Evolutionary conservation across 2,888 invertebrate genomes (phyloP).

Genomic region (Reticulitermes lucifugus): DNA sequence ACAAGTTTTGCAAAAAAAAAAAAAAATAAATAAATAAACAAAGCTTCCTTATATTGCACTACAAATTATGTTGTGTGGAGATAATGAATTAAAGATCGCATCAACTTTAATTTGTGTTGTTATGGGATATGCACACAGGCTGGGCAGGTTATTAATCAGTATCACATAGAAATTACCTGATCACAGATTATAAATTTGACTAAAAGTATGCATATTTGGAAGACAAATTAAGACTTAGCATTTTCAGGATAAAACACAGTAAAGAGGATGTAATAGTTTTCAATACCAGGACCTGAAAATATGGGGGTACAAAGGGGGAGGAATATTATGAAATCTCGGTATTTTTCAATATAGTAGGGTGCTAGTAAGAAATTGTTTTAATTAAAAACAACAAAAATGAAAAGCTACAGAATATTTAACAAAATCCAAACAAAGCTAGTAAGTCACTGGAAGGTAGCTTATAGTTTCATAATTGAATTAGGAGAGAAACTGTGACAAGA

Average conservation of each 20-base stretch:
- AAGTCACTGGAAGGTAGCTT: conserved; percentile 42
- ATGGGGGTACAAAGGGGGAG: conserved; percentile 51
- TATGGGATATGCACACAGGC: too few relatives aligned
- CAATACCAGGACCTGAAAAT: conserved; percentile 52
- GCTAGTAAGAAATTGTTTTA: conserved; percentile 45
- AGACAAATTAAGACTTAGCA: conserved; percentile 6
- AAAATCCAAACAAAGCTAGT: conserved; percentile 45
- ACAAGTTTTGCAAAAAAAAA: too few relatives aligned
- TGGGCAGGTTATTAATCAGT: too few relatives aligned
- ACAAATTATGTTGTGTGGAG: too few relatives aligned
- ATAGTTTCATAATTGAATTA: conserved; percentile 29
- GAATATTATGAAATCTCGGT: conserved; percentile 47
- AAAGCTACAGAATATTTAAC: conserved; percentile 46
- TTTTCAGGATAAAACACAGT: conserved; percentile 27
- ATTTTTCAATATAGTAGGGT: conserved; percentile 47
- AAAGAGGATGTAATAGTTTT: conserved; percentile 48
- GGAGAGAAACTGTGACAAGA: conserved; percentile 22
- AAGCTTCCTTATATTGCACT: too few relatives aligned
- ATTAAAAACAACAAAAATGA: conserved; percentile 46
- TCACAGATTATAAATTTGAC: too few relatives aligned
- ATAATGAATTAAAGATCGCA: too few relatives aligned
- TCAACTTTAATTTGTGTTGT: too few relatives aligned
- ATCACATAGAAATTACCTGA: too few relatives aligned
- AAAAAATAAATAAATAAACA: too few relatives aligned
- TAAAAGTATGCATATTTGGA: background rate